These are phyloP conservation scores for Spheniscus humboldti DNA, from an alignment of 2,797 vertebrate genomes.

Conservation along the genomic window DNA sequence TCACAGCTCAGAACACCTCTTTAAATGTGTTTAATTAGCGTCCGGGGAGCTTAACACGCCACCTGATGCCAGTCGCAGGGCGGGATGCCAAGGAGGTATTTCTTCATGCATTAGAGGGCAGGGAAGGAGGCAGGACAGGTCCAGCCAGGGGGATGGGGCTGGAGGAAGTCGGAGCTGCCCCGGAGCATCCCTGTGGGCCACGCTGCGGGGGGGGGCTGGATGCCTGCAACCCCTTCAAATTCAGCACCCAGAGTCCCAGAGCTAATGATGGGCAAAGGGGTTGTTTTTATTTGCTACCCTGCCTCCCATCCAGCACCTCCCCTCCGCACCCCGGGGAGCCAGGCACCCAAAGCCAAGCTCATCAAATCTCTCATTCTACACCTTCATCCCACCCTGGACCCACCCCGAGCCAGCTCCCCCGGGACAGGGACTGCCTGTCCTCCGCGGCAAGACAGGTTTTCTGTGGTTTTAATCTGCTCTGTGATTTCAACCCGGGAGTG, in stretches of 20 bases:
- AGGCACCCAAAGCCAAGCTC: neutral
- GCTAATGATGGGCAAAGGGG: neutral
- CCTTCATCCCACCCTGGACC: neutral
- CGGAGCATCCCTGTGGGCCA: neutral
- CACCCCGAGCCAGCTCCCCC: fast-evolving
- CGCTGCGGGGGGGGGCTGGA: neutral
- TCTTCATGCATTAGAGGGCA: neutral
- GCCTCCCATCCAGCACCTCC: neutral
- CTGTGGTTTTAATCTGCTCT: neutral
- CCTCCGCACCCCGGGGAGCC: neutral
- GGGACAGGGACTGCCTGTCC: neutral
- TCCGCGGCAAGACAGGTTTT: neutral
- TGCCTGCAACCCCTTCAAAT: neutral
- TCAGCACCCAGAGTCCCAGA: neutral
- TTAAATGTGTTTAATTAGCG: neutral
- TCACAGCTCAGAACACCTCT: neutral
- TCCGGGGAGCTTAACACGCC: fast-evolving
- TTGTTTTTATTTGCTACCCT: neutral
- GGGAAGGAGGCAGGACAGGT: neutral
- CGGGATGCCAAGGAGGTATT: neutral
- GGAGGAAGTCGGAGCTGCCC: neutral
- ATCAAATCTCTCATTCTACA: neutral
- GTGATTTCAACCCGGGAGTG: neutral
- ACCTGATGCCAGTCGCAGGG: neutral
- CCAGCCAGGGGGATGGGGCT: neutral